phyloP scores from a whole-genome alignment of 2,888 invertebrate genomes.

The Hypercompe scribonia region DNA sequence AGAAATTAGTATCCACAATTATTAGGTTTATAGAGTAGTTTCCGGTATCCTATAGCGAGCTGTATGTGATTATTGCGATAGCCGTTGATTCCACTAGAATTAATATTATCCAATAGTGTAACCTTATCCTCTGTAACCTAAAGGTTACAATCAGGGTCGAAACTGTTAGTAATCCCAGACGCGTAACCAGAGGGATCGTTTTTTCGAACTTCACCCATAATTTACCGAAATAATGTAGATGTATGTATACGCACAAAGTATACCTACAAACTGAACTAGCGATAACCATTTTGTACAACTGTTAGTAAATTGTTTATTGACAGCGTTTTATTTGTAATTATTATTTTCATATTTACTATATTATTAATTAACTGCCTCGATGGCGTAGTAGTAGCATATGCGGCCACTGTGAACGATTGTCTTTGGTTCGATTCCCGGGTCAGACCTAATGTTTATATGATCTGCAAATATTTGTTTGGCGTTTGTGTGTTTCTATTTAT shows the following conservation, averaged over 20 bases:
- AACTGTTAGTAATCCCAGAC: not conserved
- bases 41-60: not conserved
- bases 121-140: not conserved
- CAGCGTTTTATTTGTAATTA: no score
- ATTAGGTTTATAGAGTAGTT: not conserved
- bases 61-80: not conserved
- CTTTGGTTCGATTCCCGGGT: no score
- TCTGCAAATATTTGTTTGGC: no score
- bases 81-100: not conserved
- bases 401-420: no score
- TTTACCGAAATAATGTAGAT: not conserved
- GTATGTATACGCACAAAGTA: not conserved
- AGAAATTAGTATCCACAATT: no score
- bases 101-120: not conserved
- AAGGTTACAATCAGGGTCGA: not conserved
- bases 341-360: no score
- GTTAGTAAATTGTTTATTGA: no score
- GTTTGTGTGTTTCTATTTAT: no score
- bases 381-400: no score
- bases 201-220: not conserved
- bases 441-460: no score
- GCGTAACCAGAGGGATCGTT: not conserved
- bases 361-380: no score
- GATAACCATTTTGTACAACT: not conserved
- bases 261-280: not conserved